Conservation (phyloP, 2,797 vertebrate species). For the Sebastes hubbsi region DNA sequence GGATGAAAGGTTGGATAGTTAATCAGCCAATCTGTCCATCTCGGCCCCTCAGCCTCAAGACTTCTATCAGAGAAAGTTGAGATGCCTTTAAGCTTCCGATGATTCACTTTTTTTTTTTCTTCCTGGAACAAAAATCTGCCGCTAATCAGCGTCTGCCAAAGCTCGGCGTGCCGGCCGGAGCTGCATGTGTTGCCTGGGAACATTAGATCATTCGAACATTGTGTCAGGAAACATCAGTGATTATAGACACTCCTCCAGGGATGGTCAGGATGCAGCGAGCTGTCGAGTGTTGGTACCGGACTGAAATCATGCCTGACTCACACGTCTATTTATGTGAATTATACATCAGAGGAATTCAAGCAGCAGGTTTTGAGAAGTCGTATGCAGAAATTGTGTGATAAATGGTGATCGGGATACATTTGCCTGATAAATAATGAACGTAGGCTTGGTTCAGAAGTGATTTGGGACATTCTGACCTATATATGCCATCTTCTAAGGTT, state of each 20-base stretch:
- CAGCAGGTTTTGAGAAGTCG: background rate
- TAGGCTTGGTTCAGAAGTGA: background rate
- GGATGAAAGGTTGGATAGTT: constrained; percentile 20
- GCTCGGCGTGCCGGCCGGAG: constrained; percentile 8
- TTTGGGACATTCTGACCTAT: background rate
- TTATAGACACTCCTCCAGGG: background rate
- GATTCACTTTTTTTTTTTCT: constrained; percentile 15
- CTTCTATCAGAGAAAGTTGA: constrained; percentile 10
- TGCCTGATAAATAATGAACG: background rate
- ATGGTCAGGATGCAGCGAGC: background rate
- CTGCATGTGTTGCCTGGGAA: constrained; percentile 40
- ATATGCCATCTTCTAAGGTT: background rate
- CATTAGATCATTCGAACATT: constrained; percentile 21
- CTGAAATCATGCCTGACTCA: constrained; percentile 2
- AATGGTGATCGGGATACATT: background rate
- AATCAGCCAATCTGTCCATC: constrained; percentile 48
- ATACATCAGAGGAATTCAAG: background rate
- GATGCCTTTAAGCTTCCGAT: constrained; percentile 12
- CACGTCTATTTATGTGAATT: constrained; percentile 11
- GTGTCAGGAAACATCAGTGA: constrained; percentile 33
- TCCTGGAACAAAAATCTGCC: constrained; percentile 16
- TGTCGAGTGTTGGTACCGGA: background rate
- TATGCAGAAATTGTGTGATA: background rate
- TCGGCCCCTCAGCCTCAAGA: constrained; percentile 7
- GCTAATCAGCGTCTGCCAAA: constrained; percentile 32